Percentiles rank a stretch among this genome's conserved stretches.
These are phyloP conservation scores for Camelus dromedarius DNA, from an alignment of 2,113 vertebrate genomes.

Conservation along the genomic window DNA sequence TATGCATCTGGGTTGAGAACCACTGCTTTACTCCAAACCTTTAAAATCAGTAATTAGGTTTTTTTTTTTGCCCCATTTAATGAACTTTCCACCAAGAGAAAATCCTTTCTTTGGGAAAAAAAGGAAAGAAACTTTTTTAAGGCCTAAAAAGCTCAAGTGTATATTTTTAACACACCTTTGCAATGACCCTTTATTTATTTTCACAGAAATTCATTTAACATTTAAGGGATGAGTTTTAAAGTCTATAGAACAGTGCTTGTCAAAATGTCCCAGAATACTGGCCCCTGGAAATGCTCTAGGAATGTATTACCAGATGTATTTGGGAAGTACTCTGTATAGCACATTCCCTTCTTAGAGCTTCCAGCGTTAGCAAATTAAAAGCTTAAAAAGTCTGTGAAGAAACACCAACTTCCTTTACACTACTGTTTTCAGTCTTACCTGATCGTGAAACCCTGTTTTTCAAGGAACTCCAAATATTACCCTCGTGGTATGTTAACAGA, in stretches of 20 bases:
- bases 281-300: neutral
- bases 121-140: neutral
- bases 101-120: neutral
- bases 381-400: neutral
- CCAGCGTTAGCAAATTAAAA: neutral
- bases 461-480: neutral
- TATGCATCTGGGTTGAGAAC: neutral
- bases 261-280: constrained; percentile 14
- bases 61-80: neutral
- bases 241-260: neutral
- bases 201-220: neutral
- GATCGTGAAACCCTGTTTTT: neutral
- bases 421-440: neutral
- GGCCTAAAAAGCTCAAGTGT: neutral
- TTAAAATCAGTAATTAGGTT: neutral
- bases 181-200: neutral
- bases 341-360: neutral
- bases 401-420: neutral
- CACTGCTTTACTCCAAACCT: neutral
- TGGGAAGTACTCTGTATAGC: neutral
- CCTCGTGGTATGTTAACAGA: neutral
- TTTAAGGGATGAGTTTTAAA: constrained; percentile 21
- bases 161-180: neutral
- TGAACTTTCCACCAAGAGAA: neutral
- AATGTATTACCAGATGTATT: neutral